phyloP scores from a whole-genome alignment of 2,113 vertebrate genomes.

The Festucalex cinctus region DNA sequence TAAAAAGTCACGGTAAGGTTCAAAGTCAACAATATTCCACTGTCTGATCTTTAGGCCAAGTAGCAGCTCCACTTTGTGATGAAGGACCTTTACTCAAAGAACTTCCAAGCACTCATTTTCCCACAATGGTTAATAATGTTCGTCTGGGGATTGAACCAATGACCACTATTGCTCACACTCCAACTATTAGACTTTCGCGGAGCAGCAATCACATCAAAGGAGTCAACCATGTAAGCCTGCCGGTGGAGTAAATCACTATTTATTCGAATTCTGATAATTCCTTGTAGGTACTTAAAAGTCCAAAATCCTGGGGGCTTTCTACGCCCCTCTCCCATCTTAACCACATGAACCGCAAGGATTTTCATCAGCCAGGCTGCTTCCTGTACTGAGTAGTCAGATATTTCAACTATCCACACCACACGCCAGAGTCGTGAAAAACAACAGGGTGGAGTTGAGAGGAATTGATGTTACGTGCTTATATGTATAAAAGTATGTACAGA shows the following conservation, averaged over 20 bases:
- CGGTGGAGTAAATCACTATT: slow-evolving; percentile 52
- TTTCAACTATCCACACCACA: slow-evolving; percentile 65
- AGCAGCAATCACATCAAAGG: not conserved
- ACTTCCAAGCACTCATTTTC: not conserved
- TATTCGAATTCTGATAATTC: slow-evolving; percentile 63
- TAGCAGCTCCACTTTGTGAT: slow-evolving; percentile 4
- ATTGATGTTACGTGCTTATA: slow-evolving; percentile 23
- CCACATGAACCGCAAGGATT: slow-evolving; percentile 73
- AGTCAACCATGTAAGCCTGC: slow-evolving; percentile 23
- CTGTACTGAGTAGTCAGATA: slow-evolving; percentile 67
- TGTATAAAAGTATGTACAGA: slow-evolving; percentile 20
- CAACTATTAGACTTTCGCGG: not conserved
- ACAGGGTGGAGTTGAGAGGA: slow-evolving; percentile 37
- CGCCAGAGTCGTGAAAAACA: slow-evolving; percentile 49
- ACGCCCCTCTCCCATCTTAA: slow-evolving; percentile 52
- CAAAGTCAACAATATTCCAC: not conserved
- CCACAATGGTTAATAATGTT: not conserved
- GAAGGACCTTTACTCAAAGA: slow-evolving; percentile 1
- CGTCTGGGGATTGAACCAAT: not conserved
- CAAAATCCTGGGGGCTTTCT: slow-evolving; percentile 61
- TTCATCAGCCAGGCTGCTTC: slow-evolving; percentile 67
- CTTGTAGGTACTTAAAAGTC: slow-evolving; percentile 67
- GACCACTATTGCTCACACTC: slow-evolving; percentile 1
- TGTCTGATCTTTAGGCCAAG: slow-evolving; percentile 1
- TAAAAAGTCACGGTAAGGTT: not conserved